Percentiles rank a stretch among this genome's conserved stretches.
Evolutionary conservation across 2,797 vertebrate genomes (phyloP).

Genomic region (Pseudochromis fuscus): DNA sequence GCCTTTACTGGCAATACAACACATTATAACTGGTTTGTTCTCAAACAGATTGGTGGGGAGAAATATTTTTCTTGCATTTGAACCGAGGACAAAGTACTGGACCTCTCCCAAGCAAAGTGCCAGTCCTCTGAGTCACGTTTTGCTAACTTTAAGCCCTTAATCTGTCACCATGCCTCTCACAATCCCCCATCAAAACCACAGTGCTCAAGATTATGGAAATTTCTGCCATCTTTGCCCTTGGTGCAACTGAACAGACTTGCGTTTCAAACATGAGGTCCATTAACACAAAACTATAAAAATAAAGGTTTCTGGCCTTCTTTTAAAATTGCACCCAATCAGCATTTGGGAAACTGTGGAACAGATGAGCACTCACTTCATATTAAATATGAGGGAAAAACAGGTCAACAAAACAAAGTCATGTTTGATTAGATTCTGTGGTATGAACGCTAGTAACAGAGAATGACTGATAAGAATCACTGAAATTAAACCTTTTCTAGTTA

Average conservation of each 20-base stretch:
- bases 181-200: slow-evolving; percentile 31
- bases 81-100: slow-evolving; percentile 28
- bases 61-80: slow-evolving; percentile 16
- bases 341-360: slow-evolving; percentile 1
- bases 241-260: slow-evolving; percentile 33
- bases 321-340: slow-evolving; percentile 28
- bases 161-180: slow-evolving; percentile 29
- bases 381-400: slow-evolving; percentile 38
- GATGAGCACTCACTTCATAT: slow-evolving; percentile 11
- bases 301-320: slow-evolving; percentile 17
- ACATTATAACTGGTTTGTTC: not conserved
- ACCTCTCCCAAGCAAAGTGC: slow-evolving; percentile 28
- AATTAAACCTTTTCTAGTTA: slow-evolving; percentile 47
- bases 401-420: slow-evolving; percentile 46
- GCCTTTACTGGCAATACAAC: slow-evolving; percentile 21
- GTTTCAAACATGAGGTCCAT: slow-evolving; percentile 32
- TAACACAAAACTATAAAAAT: slow-evolving; percentile 33
- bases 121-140: slow-evolving; percentile 45
- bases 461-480: slow-evolving; percentile 44
- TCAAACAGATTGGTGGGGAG: slow-evolving; percentile 14
- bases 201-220: slow-evolving; percentile 12
- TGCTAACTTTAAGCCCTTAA: slow-evolving; percentile 51
- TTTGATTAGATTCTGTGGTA: slow-evolving; percentile 52
- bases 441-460: slow-evolving; percentile 55
- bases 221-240: slow-evolving; percentile 18